These are phyloP conservation scores for Osmoderma eremita DNA, from an alignment of 2,888 invertebrate species.

Conservation along the genomic window DNA sequence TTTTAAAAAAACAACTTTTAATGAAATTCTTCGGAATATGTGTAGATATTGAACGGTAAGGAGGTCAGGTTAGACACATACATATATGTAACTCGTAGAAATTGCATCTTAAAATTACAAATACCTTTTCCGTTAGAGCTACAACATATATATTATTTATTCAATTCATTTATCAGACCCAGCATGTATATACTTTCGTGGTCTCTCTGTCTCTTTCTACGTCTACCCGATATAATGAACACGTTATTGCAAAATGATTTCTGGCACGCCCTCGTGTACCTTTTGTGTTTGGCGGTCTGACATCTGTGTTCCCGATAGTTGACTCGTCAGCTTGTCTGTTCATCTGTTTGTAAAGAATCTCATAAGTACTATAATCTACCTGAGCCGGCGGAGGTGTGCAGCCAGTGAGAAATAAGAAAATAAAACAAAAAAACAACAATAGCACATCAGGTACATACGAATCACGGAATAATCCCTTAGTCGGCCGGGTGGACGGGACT, in stretches of 20 bases:
- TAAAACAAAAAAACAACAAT: background rate
- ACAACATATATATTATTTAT: too few relatives aligned
- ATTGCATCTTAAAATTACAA: too few relatives aligned
- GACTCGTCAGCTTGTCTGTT: constrained; percentile 1
- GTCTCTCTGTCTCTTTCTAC: background rate
- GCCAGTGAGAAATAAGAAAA: background rate
- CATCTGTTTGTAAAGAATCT: background rate
- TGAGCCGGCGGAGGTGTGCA: background rate
- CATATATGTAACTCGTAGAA: too few relatives aligned
- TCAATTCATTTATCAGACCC: too few relatives aligned
- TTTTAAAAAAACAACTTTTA: too few relatives aligned
- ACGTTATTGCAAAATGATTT: constrained; percentile 37
- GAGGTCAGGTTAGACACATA: too few relatives aligned
- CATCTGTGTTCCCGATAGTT: constrained; percentile 19
- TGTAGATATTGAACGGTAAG: too few relatives aligned
- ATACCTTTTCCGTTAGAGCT: too few relatives aligned
- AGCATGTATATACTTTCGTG: too few relatives aligned
- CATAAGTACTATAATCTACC: background rate
- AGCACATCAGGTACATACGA: background rate
- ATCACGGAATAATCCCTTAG: background rate
- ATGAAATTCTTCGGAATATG: too few relatives aligned
- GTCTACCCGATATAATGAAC: constrained; percentile 31
- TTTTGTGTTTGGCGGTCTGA: constrained; percentile 26
- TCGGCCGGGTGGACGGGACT: background rate
- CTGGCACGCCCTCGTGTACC: constrained; percentile 33